Percentiles rank a stretch among this genome's conserved stretches.
phyloP scores from a whole-genome alignment of 2,888 invertebrate genomes.

The Adela reaumurella region DNA sequence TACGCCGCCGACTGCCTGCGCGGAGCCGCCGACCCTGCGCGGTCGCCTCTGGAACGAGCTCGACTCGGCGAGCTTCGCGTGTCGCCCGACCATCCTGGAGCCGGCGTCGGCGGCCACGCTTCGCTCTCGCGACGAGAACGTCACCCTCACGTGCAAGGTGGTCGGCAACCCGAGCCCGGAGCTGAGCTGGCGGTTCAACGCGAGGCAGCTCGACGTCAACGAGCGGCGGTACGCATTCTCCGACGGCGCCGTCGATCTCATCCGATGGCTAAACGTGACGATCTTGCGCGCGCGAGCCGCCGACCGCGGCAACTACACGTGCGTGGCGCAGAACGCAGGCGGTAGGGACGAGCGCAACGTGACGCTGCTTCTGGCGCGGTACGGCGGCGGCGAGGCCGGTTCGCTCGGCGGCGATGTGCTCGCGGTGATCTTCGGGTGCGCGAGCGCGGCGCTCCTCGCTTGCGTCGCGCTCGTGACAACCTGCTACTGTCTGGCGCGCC shows the following conservation, averaged over 20 bases:
- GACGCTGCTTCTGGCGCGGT: slow-evolving; percentile 52
- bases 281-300: slow-evolving; percentile 59
- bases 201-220: slow-evolving; percentile 54
- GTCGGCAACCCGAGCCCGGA: slow-evolving; percentile 74
- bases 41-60: slow-evolving; percentile 74
- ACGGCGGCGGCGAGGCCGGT: slow-evolving; percentile 35
- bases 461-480: slow-evolving; percentile 42
- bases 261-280: slow-evolving; percentile 65
- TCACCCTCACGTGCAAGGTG: slow-evolving; percentile 73
- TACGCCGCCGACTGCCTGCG: slow-evolving; percentile 71
- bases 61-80: slow-evolving; percentile 74
- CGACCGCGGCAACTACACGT: slow-evolving; percentile 73
- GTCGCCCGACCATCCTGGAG: slow-evolving; percentile 71
- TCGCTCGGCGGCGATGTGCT: slow-evolving; percentile 45
- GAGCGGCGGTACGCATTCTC: slow-evolving; percentile 46
- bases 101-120: slow-evolving; percentile 58
- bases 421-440: slow-evolving; percentile 47
- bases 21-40: slow-evolving; percentile 62
- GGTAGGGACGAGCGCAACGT: slow-evolving; percentile 76
- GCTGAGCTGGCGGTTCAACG: slow-evolving; percentile 70
- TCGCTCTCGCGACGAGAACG: slow-evolving; percentile 65
- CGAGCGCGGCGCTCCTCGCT: slow-evolving; percentile 41
- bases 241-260: slow-evolving; percentile 45
- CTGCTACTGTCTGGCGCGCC: slow-evolving; percentile 54
- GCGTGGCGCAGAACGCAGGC: slow-evolving; percentile 78